Evolutionary conservation across 2,113 vertebrate species (phyloP).

Genomic region (Menura novaehollandiae): DNA sequence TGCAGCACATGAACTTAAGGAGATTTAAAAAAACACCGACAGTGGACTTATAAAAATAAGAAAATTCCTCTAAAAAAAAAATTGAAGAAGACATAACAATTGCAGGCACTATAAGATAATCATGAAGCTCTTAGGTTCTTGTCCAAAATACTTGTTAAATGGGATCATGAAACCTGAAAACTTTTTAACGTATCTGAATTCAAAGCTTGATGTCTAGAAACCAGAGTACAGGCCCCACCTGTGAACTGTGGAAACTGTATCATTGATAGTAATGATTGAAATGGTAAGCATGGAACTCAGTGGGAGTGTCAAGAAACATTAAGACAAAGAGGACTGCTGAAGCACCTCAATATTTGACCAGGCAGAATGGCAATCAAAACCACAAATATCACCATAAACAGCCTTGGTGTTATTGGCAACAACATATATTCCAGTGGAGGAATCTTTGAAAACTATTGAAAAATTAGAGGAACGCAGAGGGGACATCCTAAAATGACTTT

Average conservation of each 20-base stretch:
- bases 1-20: not conserved
- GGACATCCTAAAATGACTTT: not conserved
- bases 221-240: not conserved
- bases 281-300: not conserved
- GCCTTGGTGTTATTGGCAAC: not conserved
- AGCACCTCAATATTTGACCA: not conserved
- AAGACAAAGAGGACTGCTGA: not conserved
- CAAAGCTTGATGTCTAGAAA: not conserved
- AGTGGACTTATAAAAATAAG: not conserved
- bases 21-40: not conserved
- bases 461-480: not conserved
- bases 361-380: not conserved
- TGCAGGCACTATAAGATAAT: not conserved
- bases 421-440: not conserved
- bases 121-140: accelerated
- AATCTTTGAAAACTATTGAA: not conserved
- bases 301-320: not conserved
- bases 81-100: not conserved
- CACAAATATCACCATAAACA: not conserved
- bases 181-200: not conserved
- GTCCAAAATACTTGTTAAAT: not conserved
- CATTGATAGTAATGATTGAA: not conserved
- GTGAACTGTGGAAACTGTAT: not conserved
- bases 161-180: not conserved
- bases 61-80: not conserved